Evolutionary conservation across 2,888 invertebrate species (phyloP), one percentile per base, ranked within the genome.

Genomic region (Hyposoter didymator): DNA sequence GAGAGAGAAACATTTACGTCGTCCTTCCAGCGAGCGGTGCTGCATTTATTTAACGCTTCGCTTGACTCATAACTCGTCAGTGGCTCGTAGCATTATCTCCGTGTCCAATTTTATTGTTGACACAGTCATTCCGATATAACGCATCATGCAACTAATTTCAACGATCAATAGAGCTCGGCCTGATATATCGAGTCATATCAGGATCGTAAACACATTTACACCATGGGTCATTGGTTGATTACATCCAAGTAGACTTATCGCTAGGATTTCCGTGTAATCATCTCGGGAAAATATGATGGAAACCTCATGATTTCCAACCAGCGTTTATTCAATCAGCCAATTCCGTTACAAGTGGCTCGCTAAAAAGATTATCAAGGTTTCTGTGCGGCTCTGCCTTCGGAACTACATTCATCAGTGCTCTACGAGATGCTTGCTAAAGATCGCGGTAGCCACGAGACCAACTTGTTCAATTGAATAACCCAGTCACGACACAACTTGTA

Each of bases 401-500:
- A 75, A 74, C 55, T 39, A 19, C 14, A 55, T 64, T 32, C 49
- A 12, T 74, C 78, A 75, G 70, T 82, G 73, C 12, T 66, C 32
- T 52, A 47, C 55, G 55, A 82, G 39, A 17, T 19, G 39, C 76
- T 64, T 19, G 7, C 12, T 14, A 19, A 52, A 82, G 55, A 66
- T 66, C 73, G 73, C 59, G n/a, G 52, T 59, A 55, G 19, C 47
- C 59, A 79, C 43, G 22, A 47, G 39, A 45, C 7, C 7, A 64
- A 22, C 43, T 19, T 49, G 14, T n/a, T 39, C 49, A 85, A 79
- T 85, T 78, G 80, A 87, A 87, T 87, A 86, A 84, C 66, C 43
- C 67, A 87, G 85, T 84, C 81, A 14, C 17, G 67, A 81, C 83
- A 89, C 78, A 85, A 84, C 78, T 80, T 59, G 35, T 72, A 75